phyloP scores from a whole-genome alignment of 2,888 invertebrate genomes.

The Papilio gigon region DNA sequence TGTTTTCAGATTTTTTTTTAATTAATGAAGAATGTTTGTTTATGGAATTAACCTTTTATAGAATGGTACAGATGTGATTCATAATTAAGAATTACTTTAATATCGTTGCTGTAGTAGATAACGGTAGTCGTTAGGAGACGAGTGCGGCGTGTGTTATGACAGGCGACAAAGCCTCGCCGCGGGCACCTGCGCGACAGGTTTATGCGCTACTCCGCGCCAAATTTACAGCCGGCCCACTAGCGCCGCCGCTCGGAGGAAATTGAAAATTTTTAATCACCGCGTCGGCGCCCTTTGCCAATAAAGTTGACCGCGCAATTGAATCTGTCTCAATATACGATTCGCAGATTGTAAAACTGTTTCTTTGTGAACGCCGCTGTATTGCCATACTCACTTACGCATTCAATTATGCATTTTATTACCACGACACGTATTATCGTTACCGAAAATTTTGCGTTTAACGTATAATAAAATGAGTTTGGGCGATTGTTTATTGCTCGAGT shows the following conservation, averaged over 20 bases:
- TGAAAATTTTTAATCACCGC: slow-evolving; percentile 69
- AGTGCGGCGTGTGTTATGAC: slow-evolving; percentile 17
- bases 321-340: slow-evolving; percentile 54
- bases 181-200: slow-evolving; percentile 71
- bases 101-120: background rate
- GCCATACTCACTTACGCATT: slow-evolving; percentile 55
- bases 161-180: slow-evolving; percentile 55
- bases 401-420: slow-evolving; percentile 51
- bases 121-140: background rate
- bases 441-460: slow-evolving; percentile 45
- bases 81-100: background rate
- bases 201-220: slow-evolving; percentile 70
- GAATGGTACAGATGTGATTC: background rate
- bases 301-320: slow-evolving; percentile 45
- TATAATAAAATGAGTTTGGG: slow-evolving; percentile 26
- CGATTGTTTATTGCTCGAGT: slow-evolving; percentile 26
- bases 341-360: slow-evolving; percentile 63
- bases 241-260: slow-evolving; percentile 61
- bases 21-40: background rate
- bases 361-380: slow-evolving; percentile 60
- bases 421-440: slow-evolving; percentile 42
- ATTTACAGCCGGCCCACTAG: slow-evolving; percentile 65
- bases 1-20: background rate
- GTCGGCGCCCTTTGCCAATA: slow-evolving; percentile 62
- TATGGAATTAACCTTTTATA: background rate